A percentile compares a stretch with the other conserved stretches of the same genome.
phyloP scores from a whole-genome alignment of 2,797 vertebrate species.

The Nothura maculosa region DNA sequence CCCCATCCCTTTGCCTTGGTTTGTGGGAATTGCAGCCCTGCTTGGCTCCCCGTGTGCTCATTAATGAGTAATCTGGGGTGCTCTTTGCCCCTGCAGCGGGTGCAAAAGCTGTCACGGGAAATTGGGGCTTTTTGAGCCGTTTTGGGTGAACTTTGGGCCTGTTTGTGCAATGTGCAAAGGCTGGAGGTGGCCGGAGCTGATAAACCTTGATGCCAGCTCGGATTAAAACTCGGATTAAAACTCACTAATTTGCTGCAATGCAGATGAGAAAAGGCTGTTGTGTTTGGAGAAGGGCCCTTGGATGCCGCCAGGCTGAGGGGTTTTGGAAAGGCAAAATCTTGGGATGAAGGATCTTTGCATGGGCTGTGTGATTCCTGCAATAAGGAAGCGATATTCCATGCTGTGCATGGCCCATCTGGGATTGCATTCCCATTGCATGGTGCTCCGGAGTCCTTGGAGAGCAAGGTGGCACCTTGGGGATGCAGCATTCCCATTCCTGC shows the following conservation, averaged over 20 bases:
- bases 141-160: background rate
- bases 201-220: background rate
- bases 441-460: rapidly evolving
- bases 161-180: background rate
- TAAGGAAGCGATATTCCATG: background rate
- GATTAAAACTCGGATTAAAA: background rate
- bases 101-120: background rate
- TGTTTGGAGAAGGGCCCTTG: background rate
- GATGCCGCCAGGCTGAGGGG: background rate
- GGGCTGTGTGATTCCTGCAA: background rate
- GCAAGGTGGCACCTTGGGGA: background rate
- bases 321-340: background rate
- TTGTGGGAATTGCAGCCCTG: too few species aligned
- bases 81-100: background rate
- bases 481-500: too few species aligned
- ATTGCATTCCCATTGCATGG: background rate
- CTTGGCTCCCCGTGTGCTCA: background rate
- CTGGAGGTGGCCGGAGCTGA: background rate
- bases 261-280: background rate
- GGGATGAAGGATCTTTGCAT: rapidly evolving
- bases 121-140: background rate
- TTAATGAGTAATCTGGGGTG: background rate
- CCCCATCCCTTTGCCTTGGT: too few species aligned
- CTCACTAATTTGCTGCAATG: background rate
- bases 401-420: too few species aligned